Evolutionary conservation across 2,888 invertebrate genomes (phyloP).

Genomic region (Trichogramma evanescens): DNA sequence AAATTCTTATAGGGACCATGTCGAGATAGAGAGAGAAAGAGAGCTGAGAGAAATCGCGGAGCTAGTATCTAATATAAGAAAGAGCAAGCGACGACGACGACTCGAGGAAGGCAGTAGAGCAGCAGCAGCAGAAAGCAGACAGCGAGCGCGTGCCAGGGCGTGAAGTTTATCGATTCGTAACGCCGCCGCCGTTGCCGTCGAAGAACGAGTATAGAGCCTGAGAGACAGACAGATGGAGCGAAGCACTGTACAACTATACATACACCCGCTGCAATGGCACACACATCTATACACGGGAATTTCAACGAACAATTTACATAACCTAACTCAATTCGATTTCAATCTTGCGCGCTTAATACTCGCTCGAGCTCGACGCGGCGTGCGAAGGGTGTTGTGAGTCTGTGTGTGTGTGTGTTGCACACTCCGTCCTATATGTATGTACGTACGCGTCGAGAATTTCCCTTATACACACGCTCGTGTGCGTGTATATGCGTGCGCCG

Average conservation of each 20-base stretch:
- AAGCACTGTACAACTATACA: too few species aligned
- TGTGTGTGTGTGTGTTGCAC: too few species aligned
- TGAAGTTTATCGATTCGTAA: conserved; percentile 25
- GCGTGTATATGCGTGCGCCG: neutral
- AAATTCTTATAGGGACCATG: too few species aligned
- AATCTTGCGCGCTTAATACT: conserved; percentile 26
- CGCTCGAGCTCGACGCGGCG: neutral
- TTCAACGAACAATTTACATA: conserved; percentile 32
- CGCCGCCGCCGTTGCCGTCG: conserved; percentile 9
- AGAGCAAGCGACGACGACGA: conserved; percentile 16
- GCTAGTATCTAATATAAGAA: conserved; percentile 13
- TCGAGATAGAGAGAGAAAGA: neutral
- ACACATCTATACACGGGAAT: conserved; percentile 6
- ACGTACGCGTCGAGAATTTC: too few species aligned
- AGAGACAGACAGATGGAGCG: neutral
- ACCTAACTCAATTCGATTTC: conserved; percentile 33
- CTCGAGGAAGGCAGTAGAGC: neutral
- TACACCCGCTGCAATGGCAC: too few species aligned
- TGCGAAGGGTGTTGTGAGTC: too few species aligned
- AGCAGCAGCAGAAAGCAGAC: conserved; percentile 5
- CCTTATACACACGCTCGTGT: too few species aligned
- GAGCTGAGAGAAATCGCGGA: conserved; percentile 14
- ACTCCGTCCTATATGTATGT: too few species aligned
- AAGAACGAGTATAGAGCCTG: neutral
- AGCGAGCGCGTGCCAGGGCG: neutral